Conservation (phyloP, 1,140 invertebrate genomes). For the Camponotus vicinus region DNA sequence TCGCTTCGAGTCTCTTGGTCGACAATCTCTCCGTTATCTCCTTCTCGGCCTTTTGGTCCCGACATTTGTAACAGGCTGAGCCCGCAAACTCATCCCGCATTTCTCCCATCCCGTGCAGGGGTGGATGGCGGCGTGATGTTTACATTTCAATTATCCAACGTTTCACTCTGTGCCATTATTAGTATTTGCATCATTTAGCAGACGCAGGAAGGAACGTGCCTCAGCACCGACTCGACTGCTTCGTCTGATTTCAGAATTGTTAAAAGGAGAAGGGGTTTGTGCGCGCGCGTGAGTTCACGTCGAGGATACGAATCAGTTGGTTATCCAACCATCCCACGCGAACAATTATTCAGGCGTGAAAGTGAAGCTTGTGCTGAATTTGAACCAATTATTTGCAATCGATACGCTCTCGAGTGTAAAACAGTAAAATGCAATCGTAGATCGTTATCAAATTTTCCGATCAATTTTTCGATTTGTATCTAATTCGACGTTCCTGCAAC, state of each 20-base stretch:
- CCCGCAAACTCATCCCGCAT: slow-evolving; percentile 59
- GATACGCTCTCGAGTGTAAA: slow-evolving; percentile 21
- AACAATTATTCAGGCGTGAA: slow-evolving; percentile 42
- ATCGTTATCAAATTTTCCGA: not conserved
- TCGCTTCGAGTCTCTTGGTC: slow-evolving; percentile 47
- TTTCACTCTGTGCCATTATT: slow-evolving; percentile 78
- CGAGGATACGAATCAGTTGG: slow-evolving; percentile 49
- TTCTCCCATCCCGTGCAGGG: slow-evolving; percentile 42
- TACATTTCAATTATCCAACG: slow-evolving; percentile 82
- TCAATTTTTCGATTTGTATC: slow-evolving; percentile 3
- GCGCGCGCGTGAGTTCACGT: slow-evolving; percentile 8
- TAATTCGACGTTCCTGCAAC: not conserved
- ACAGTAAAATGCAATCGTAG: slow-evolving; percentile 4
- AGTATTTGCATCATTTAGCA: slow-evolving; percentile 82
- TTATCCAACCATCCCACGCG: slow-evolving; percentile 29
- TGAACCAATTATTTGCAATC: slow-evolving; percentile 47
- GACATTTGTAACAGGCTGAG: slow-evolving; percentile 61
- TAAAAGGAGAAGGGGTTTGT: not conserved
- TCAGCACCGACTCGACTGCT: slow-evolving; percentile 52
- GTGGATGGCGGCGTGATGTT: slow-evolving; percentile 71
- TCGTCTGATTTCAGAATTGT: slow-evolving; percentile 64
- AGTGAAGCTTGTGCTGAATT: slow-evolving; percentile 34
- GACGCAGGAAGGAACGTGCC: slow-evolving; percentile 73
- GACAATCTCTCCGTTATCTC: slow-evolving; percentile 41
- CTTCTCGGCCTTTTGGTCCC: slow-evolving; percentile 48